phyloP scores from a whole-genome alignment of 2,797 vertebrate genomes.

The Tadarida brasiliensis region DNA sequence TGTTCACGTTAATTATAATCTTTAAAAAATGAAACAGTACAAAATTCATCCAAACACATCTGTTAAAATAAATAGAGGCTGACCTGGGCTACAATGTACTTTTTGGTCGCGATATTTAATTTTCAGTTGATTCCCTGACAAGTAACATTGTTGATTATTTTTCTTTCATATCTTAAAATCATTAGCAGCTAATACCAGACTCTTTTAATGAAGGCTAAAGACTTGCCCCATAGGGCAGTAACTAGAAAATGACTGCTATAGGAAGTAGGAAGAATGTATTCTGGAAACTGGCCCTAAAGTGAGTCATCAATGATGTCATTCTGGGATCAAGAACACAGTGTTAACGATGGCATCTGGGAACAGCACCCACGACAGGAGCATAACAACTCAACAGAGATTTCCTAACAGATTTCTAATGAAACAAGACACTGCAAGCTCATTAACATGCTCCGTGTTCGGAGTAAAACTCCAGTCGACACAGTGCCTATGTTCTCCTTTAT shows the following conservation, averaged over 20 bases:
- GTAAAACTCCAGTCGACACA: neutral
- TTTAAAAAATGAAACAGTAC: slow-evolving; percentile 18
- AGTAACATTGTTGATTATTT: slow-evolving; percentile 58
- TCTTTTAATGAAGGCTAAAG: slow-evolving; percentile 71
- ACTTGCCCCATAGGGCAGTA: neutral
- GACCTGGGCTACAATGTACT: neutral
- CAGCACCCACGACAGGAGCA: neutral
- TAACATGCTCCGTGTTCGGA: neutral
- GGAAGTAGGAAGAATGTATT: neutral
- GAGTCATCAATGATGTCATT: slow-evolving; percentile 53
- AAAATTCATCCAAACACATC: slow-evolving; percentile 15
- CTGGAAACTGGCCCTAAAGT: slow-evolving; percentile 47
- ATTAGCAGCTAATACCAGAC: slow-evolving; percentile 46
- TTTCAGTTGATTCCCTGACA: slow-evolving; percentile 33
- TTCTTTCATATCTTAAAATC: slow-evolving; percentile 67
- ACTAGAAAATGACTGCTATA: slow-evolving; percentile 57
- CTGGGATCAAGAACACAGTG: slow-evolving; percentile 26
- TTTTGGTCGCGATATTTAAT: slow-evolving; percentile 51
- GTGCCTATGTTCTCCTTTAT: neutral
- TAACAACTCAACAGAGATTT: slow-evolving; percentile 51
- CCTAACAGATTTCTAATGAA: slow-evolving; percentile 41
- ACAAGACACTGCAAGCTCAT: neutral
- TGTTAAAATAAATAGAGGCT: neutral
- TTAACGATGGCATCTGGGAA: slow-evolving; percentile 50
- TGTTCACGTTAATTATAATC: neutral